Evolutionary conservation across 2,113 vertebrate species (phyloP).

Genomic region (Columbina picui): DNA sequence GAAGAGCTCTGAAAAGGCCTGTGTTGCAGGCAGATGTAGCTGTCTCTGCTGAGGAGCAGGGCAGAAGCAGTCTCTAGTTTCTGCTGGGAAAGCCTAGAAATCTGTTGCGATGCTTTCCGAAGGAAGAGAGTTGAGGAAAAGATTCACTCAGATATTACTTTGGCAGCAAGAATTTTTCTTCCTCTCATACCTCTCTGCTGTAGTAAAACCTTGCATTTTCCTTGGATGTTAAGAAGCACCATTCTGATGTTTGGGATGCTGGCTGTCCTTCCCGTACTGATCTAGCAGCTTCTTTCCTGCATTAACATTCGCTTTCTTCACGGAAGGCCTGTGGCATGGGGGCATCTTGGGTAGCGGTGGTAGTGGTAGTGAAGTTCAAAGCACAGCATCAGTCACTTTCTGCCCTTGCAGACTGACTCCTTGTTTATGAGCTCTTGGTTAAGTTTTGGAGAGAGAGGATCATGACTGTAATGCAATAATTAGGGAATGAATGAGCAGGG

Average conservation of each 20-base stretch:
- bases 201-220: neutral
- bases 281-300: neutral
- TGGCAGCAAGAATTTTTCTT: neutral
- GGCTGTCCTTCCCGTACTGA: neutral
- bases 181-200: neutral
- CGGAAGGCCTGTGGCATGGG: neutral
- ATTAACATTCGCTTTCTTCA: neutral
- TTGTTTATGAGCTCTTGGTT: neutral
- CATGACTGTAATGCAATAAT: neutral
- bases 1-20: neutral
- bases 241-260: neutral
- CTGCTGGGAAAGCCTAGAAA: neutral
- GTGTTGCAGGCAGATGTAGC: neutral
- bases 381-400: constrained; percentile 13
- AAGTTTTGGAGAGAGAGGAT: constrained; percentile 22
- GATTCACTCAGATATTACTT: neutral
- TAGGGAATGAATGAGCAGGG: neutral
- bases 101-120: neutral
- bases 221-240: neutral
- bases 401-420: neutral
- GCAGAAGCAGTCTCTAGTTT: neutral
- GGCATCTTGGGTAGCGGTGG: neutral
- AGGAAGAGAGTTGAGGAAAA: neutral
- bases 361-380: neutral
- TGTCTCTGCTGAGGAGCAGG: neutral